Evolutionary conservation across 2,797 vertebrate species (phyloP).

Genomic region (Pangasius djambal): DNA sequence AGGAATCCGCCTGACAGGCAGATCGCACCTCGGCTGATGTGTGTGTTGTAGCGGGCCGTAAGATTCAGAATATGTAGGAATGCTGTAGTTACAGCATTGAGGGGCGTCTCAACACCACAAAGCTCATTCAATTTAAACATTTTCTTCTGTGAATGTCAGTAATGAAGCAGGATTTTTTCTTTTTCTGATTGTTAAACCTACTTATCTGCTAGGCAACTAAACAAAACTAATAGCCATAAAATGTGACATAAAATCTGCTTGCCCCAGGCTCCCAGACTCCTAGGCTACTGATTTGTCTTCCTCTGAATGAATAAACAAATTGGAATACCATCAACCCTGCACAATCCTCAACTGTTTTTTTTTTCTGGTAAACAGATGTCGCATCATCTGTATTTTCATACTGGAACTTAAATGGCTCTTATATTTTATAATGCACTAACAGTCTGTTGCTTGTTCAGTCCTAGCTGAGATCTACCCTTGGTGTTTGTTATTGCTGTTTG

Average conservation of each 20-base stretch:
- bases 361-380: not conserved
- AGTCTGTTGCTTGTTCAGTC: not conserved
- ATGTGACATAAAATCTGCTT: not conserved
- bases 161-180: not conserved
- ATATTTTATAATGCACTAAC: not conserved
- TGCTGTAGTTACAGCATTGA: not conserved
- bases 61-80: not conserved
- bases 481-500: not conserved
- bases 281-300: not conserved
- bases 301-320: not conserved
- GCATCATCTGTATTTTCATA: not conserved
- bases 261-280: not conserved
- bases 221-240: not conserved
- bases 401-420: not conserved
- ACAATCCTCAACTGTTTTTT: not conserved
- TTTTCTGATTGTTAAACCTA: not conserved
- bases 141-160: not conserved
- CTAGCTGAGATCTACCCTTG: not conserved
- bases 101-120: not conserved
- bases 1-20: not conserved
- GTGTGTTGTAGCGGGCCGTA: no score
- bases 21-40: not conserved
- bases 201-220: not conserved
- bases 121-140: not conserved
- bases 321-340: not conserved